Percentiles rank a stretch among this genome's conserved stretches.
Conservation (phyloP, 1,140 invertebrate genomes). For the Scaptomyza hsui region DNA sequence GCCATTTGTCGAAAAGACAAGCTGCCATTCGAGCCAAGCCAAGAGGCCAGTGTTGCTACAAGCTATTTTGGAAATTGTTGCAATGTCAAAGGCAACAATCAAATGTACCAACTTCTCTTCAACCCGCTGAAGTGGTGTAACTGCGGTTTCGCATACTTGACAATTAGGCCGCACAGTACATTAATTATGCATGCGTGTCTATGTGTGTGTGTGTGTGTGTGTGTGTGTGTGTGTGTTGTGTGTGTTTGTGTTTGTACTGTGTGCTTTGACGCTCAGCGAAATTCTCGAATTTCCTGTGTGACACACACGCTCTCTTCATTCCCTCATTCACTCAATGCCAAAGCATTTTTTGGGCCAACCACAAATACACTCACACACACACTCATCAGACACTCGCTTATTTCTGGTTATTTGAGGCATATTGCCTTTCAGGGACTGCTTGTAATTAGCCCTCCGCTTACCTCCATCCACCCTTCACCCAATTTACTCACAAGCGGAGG, state of each 20-base stretch:
- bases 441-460: slow-evolving; percentile 55
- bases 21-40: not conserved
- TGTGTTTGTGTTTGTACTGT: slow-evolving; percentile 17
- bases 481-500: slow-evolving; percentile 13
- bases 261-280: slow-evolving; percentile 33
- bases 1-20: slow-evolving; percentile 16
- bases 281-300: slow-evolving; percentile 65
- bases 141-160: slow-evolving; percentile 57
- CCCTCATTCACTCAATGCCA: slow-evolving; percentile 26
- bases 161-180: slow-evolving; percentile 66
- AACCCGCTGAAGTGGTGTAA: slow-evolving; percentile 14
- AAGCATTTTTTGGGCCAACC: slow-evolving; percentile 63
- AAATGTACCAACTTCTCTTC: slow-evolving; percentile 26
- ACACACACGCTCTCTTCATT: slow-evolving; percentile 31
- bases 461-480: too few relatives aligned
- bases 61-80: slow-evolving; percentile 58
- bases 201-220: slow-evolving; percentile 16
- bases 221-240: slow-evolving; percentile 16
- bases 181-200: slow-evolving; percentile 73
- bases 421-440: slow-evolving; percentile 52
- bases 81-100: slow-evolving; percentile 74
- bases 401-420: slow-evolving; percentile 39
- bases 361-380: slow-evolving; percentile 52
- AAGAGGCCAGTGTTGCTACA: slow-evolving; percentile 14
- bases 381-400: not conserved